Percentiles rank a stretch among this genome's conserved stretches.
phyloP scores from a whole-genome alignment of 2,797 vertebrate species.

The Pyrocephalus nanus region DNA sequence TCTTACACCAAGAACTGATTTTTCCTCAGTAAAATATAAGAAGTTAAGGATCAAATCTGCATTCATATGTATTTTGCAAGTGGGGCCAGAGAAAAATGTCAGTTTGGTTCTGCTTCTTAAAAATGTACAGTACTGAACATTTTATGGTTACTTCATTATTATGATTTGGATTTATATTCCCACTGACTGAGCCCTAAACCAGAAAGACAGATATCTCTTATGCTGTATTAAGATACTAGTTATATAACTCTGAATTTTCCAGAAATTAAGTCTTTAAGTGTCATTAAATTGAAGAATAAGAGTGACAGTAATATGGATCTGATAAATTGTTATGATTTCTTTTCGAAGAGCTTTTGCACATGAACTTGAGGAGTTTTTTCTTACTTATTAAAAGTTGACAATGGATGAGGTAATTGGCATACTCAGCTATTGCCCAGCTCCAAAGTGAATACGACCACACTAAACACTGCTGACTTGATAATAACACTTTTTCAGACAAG shows the following conservation, averaged over 20 bases:
- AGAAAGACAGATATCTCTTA: not conserved
- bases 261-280: not conserved
- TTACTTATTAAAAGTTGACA: not conserved
- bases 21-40: not conserved
- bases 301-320: not conserved
- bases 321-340: not conserved
- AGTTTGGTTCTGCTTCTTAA: not conserved
- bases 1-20: not conserved
- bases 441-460: not conserved
- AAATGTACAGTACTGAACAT: not conserved
- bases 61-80: not conserved
- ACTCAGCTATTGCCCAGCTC: not conserved
- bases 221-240: not conserved
- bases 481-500: not conserved
- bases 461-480: not conserved
- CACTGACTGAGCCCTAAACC: not conserved
- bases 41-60: not conserved
- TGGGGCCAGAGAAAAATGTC: not conserved
- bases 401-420: fast-evolving
- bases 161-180: not conserved
- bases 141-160: not conserved
- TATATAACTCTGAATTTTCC: not conserved
- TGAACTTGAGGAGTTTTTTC: not conserved
- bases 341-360: not conserved
- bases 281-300: not conserved